Base-by-base conservation (phyloP, 2,888 invertebrate genomes). In the Drosophila fungiperda region DNA sequence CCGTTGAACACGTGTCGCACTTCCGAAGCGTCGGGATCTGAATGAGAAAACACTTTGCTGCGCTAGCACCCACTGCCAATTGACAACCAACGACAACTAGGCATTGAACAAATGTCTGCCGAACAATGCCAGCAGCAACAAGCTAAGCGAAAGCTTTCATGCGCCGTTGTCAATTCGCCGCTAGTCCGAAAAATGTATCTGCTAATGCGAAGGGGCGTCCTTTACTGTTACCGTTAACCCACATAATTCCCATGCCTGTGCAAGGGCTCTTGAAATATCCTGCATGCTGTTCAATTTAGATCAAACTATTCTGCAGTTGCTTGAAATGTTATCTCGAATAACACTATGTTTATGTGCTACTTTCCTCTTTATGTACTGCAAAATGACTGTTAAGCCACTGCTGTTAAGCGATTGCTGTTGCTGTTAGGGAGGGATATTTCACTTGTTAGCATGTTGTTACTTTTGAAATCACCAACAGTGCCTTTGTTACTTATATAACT, bases 1-100 rank as follows among this genome's bases (percentile, higher is more conserved):
- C 62, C 62, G 68, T 63, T 50, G 35, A 38, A 29, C 76, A 77
- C 79, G 75, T 73, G 71, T 61, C 61, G 66, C 76, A 81, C 83
- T 81, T 68, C 79, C 80, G 85, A 66, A 70, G 57, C 65, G 76
- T 70, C 71, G 62, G 82, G 59, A 66, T 73, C 65, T 74, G 75
- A 83, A 81, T 81, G 71, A 73, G 68, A 68, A 59, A 35, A 57
- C 52, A 60, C 61, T 72, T 53, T 62, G 29, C 61, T 55, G 68
- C 76, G 68, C 55, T 58, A 63, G 73, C 65, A 70, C 64, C 64
- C 72, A 76, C 68, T 59, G 70, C 52, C 75, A 80, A 80, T 65
- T 75, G 75, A 67, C 29, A 38, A 38, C 38, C n/a, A 72, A 58
- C 60, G 55, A 15, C 62, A 42, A 58, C 33, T 60, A 42, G 49